Base-by-base conservation (phyloP, 23 tunicate genomes). In the Ciona savignyi region DNA sequence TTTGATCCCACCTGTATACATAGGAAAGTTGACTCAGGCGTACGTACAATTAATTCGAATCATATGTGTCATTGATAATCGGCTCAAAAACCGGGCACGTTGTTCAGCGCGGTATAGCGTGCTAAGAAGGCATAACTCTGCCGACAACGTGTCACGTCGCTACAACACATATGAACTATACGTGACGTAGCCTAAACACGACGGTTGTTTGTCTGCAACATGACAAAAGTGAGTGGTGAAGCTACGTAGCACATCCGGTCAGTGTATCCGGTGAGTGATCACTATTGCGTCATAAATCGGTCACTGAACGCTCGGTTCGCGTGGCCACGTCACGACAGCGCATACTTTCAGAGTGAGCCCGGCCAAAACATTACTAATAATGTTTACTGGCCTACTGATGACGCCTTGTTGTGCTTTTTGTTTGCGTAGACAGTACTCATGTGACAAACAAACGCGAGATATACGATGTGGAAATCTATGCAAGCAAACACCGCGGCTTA, bases 281-380 rank as follows among this genome's bases (percentile, higher is more conserved):
- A 42, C 56, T 42, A 60, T 62, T 74, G 69, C 78, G 78, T 74
- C 68, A 74, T 74, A 74, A 74, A 48, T 74, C 78, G 78, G 78
- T 74, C 78, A 74, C 65, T 72, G 76, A 72, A 9, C 67, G 22
- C 23, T 63, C 26, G 22, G 15, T 22, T n/a, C 67, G 67, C 67
- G 28, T 63, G 26, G 67, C 26, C 67, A 25, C 67, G 22, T 63
- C 26, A 63, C 22, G 24, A 63, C 67, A 63, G 24, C 67, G 4
- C 28, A 63, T 22, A 25, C 28, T n/a, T 25, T 63, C 67, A 22
- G 24, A 25, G 6, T 4, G 67, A 63, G 28, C 22, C 11, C 56
- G 15, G 28, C 67, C 15, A 63, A 20, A 63, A 63, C 67, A n/a
- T 63, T 63, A 63, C 56, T 42, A 42, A 42, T 42, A 42, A 6